Percentiles rank a stretch among this genome's conserved stretches.
These are phyloP conservation scores for Polydrusus pterygomalis DNA, from an alignment of 2,888 invertebrate genomes.

Conservation along the genomic window DNA sequence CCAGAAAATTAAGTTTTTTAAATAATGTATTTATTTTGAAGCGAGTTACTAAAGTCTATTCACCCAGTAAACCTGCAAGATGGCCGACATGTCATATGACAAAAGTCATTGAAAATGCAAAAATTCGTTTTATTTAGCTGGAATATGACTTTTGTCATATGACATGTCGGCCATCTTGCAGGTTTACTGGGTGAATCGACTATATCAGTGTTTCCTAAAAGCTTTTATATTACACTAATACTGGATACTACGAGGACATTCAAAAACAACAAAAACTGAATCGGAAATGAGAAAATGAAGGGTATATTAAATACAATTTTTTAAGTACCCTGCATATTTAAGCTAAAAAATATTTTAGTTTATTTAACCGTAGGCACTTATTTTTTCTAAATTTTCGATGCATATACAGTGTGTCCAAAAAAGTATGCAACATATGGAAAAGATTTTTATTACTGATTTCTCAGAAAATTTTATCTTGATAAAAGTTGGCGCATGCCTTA, in stretches of 20 bases:
- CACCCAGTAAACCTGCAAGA: no score
- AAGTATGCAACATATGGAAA: no score
- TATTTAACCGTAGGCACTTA: constrained; percentile 43
- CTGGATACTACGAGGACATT: constrained; percentile 39
- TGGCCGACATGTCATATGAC: no score
- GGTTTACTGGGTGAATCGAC: no score
- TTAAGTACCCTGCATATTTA: constrained; percentile 44
- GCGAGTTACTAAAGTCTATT: constrained; percentile 15
- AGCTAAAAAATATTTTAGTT: constrained; percentile 42
- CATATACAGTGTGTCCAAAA: background rate
- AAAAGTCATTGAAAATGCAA: no score
- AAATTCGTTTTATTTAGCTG: no score
- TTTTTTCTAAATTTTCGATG: constrained; percentile 30
- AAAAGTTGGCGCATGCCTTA: no score
- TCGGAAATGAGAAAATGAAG: constrained; percentile 20
- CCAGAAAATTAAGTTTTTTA: constrained; percentile 4
- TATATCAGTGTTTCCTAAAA: constrained; percentile 13
- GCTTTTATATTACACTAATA: constrained; percentile 35
- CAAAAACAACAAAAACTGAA: constrained; percentile 35
- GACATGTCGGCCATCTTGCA: no score
- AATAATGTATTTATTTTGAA: constrained; percentile 1
- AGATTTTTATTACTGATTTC: no score
- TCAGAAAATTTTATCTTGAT: no score
- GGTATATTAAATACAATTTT: constrained; percentile 35
- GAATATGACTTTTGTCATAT: no score